Evolutionary conservation across 2,797 vertebrate species (phyloP).

Genomic region (Lepus oiostolus): DNA sequence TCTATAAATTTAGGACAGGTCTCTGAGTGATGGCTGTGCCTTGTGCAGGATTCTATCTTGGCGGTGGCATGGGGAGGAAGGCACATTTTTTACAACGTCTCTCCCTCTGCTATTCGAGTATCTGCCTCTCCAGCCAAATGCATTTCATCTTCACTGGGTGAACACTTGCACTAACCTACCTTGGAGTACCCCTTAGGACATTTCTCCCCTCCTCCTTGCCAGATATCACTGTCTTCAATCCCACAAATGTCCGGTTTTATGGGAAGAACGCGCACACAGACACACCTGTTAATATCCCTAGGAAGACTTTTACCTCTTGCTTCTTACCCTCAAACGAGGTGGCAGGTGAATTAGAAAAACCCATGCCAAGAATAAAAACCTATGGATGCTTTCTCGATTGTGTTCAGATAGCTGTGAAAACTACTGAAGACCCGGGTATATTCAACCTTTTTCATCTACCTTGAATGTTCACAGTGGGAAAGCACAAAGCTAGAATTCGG

Average conservation of each 20-base stretch:
- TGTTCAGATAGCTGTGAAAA: not conserved
- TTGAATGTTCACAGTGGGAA: accelerated
- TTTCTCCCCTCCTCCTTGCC: not conserved
- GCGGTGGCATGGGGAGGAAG: not conserved
- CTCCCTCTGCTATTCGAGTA: not conserved
- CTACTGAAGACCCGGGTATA: accelerated
- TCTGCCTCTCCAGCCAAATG: not conserved
- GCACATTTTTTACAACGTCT: not conserved
- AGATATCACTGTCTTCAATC: not conserved
- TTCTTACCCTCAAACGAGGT: not conserved
- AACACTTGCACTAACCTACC: accelerated
- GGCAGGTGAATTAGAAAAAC: not conserved
- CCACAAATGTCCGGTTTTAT: accelerated
- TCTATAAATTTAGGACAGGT: not conserved
- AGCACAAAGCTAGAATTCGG: accelerated
- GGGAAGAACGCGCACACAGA: not conserved
- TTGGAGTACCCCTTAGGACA: too few species aligned
- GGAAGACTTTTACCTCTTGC: not conserved
- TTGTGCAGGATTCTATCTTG: not conserved
- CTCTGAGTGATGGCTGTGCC: not conserved
- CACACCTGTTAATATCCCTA: too few species aligned
- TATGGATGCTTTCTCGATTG: accelerated
- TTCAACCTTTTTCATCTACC: not conserved
- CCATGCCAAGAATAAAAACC: accelerated
- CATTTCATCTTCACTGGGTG: not conserved